Base-by-base conservation (phyloP, 2,113 vertebrate species). In the Pseudopipra pipra region DNA sequence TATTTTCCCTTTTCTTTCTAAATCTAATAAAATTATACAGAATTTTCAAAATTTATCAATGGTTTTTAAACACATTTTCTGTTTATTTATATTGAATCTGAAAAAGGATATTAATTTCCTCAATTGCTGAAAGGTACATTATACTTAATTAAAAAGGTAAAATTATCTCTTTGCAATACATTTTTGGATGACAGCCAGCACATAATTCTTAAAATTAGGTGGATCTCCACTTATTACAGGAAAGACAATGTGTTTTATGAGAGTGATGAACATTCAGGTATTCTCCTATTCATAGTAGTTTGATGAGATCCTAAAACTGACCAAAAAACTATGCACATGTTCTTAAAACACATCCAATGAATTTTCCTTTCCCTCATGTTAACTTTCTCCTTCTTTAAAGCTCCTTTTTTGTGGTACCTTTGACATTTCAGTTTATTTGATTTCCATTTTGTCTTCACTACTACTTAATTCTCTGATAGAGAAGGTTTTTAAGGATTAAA, bases 401-500 rank as follows among this genome's bases (percentile, higher is more conserved):
- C 56, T 95, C 11, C 2, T 86, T 46, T 88, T 87, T 59, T 90
- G 49, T 35, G 33, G n/a, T 80, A 89, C 67, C 68, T 86, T 83
- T 71, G 61, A 91, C 22, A 72, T 75, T 71, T 91, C 52, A 37
- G 43, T 67, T 82, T 81, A 76, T 66, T 62, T 90, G 43, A 91
- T 61, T 85, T 83, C n/a, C 21, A 56, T 74, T 94, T 90, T 95
- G 72, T 95, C 87, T 96, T 96, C 90, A 90, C 67, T 93, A 85
- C 76, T 96, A 68, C 62, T 72, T 95, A 82, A 58, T 91, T 95
- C 84, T 90, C 73, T 85, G 78, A 87, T 35, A 92, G 94, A 93
- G 68, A 71, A 93, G 47, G 73, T 71, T 89, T 79, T 92, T 94
- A 97, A 91, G 73, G 61, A 94, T 94, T 94, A 92, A 96, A 96